Evolutionary conservation across 2,888 invertebrate genomes (phyloP).

Genomic region (Hirtodrosophila trivittata): DNA sequence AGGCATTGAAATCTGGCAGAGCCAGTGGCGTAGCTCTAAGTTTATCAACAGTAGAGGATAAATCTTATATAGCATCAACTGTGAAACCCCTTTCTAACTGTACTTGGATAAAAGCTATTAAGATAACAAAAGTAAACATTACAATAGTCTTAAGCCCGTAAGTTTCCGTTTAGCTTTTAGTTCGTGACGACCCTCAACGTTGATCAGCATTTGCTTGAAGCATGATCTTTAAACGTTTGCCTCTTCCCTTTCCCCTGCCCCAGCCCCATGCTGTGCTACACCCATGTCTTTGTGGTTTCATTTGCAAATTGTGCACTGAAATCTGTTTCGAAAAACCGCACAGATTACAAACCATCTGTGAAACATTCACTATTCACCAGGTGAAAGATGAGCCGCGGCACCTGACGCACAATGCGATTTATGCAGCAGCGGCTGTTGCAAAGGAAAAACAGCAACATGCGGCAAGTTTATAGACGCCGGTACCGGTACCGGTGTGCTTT

Average conservation of each 20-base stretch:
- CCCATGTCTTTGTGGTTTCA: conserved; percentile 31
- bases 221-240: conserved; percentile 66
- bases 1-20: conserved; percentile 16
- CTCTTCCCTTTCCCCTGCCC: conserved; percentile 7
- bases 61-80: background rate
- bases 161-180: conserved; percentile 1
- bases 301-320: conserved; percentile 25
- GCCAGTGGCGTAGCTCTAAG: conserved; percentile 15
- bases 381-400: conserved; percentile 62
- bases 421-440: conserved; percentile 8
- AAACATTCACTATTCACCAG: conserved; percentile 49
- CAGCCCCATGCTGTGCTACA: conserved; percentile 9
- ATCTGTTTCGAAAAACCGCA: conserved; percentile 41
- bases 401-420: conserved; percentile 64
- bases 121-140: conserved; percentile 59
- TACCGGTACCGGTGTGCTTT: conserved; percentile 8
- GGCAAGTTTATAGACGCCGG: conserved; percentile 30
- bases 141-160: conserved; percentile 10
- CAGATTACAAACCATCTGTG: conserved; percentile 48
- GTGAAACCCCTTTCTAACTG: background rate
- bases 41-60: background rate
- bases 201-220: conserved; percentile 36
- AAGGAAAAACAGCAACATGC: conserved; percentile 38
- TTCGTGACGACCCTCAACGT: conserved; percentile 67
- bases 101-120: conserved; percentile 29